phyloP scores from a whole-genome alignment of 2,113 vertebrate species.

The Solea senegalensis region DNA sequence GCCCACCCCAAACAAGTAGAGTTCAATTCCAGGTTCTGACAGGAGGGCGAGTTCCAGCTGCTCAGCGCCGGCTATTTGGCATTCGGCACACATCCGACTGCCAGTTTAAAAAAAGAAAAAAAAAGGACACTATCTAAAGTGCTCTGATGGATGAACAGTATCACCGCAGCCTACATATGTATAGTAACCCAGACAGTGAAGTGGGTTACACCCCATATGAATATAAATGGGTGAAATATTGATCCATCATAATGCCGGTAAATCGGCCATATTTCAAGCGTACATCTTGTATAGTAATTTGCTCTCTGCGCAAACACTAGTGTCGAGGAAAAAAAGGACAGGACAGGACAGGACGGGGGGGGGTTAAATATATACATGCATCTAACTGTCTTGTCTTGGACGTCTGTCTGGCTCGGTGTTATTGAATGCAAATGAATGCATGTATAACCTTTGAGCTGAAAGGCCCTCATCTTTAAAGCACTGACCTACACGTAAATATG shows the following conservation, averaged over 20 bases:
- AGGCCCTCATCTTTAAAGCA: slow-evolving; percentile 82
- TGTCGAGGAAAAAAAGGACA: slow-evolving; percentile 48
- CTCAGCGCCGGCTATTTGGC: slow-evolving; percentile 33
- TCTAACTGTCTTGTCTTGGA: slow-evolving; percentile 44
- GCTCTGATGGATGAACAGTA: slow-evolving; percentile 49
- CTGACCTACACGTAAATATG: slow-evolving; percentile 82
- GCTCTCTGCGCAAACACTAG: slow-evolving; percentile 54
- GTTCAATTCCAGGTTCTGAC: slow-evolving; percentile 45
- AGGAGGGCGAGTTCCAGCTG: slow-evolving; percentile 40
- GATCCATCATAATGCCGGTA: slow-evolving; percentile 67
- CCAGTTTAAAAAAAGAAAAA: slow-evolving; percentile 34
- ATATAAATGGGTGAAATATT: slow-evolving; percentile 79
- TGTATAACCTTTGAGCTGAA: slow-evolving; percentile 82
- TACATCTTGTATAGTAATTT: slow-evolving; percentile 66
- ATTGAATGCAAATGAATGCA: slow-evolving; percentile 83
- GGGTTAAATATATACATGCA: slow-evolving; percentile 33
- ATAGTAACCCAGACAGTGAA: slow-evolving; percentile 54
- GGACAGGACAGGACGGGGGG: no score
- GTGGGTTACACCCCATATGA: slow-evolving; percentile 60
- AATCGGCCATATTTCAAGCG: slow-evolving; percentile 59
- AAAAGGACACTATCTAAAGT: slow-evolving; percentile 42
- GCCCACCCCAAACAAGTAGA: slow-evolving; percentile 37
- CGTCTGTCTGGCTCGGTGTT: slow-evolving; percentile 55
- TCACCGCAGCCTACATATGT: slow-evolving; percentile 46
- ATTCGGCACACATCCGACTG: slow-evolving; percentile 46